These are phyloP conservation scores for Madoqua kirkii DNA, from an alignment of 2,113 vertebrate species.

Conservation along the genomic window DNA sequence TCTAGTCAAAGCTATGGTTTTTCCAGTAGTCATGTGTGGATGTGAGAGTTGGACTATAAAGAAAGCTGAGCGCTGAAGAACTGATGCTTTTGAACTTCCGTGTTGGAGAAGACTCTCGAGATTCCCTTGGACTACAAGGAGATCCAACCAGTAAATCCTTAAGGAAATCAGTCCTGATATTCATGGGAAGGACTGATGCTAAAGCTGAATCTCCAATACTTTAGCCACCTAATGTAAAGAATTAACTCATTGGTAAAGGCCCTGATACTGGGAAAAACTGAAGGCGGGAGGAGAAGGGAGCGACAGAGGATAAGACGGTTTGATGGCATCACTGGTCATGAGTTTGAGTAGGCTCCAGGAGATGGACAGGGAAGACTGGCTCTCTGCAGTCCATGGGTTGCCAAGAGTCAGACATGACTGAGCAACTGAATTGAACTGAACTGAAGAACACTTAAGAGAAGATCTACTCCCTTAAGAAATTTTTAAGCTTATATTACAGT, in stretches of 20 bases:
- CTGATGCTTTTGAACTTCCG: neutral
- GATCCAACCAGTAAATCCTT: neutral
- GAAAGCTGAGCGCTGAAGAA: neutral
- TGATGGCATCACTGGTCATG: neutral
- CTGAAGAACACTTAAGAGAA: neutral
- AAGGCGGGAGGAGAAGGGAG: neutral
- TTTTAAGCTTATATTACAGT: neutral
- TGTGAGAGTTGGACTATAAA: neutral
- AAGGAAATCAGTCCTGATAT: neutral
- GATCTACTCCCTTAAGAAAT: neutral
- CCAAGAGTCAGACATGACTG: neutral
- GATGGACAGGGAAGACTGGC: neutral
- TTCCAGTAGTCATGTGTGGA: neutral
- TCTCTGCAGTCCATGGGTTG: neutral
- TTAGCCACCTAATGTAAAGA: neutral
- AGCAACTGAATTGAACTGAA: neutral
- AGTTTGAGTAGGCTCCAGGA: neutral
- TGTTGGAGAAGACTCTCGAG: neutral
- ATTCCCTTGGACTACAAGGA: neutral
- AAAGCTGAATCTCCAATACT: neutral
- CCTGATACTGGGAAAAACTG: neutral
- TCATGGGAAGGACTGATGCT: neutral
- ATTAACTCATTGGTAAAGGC: neutral
- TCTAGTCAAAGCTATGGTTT: neutral
- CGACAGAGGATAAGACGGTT: neutral